Evolutionary conservation across 2,888 invertebrate genomes (phyloP).

Genomic region (Macrosiphum euphorbiae): DNA sequence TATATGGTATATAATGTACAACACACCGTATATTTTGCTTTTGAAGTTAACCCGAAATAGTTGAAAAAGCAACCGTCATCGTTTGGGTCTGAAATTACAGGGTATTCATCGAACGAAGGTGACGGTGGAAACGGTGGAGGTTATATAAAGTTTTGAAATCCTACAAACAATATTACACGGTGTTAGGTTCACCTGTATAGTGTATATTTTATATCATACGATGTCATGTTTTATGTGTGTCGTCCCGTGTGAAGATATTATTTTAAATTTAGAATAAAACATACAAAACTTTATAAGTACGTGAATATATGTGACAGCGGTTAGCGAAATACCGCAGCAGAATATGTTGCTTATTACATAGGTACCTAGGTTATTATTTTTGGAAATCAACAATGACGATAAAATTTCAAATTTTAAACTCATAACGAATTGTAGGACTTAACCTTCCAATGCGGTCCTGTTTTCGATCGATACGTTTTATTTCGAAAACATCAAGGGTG

Average conservation of each 20-base stretch:
- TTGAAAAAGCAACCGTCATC: conserved; percentile 6
- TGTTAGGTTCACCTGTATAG: not conserved
- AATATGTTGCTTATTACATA: no score
- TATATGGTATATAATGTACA: not conserved
- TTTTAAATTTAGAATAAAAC: not conserved
- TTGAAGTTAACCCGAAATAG: conserved; percentile 11
- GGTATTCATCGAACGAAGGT: not conserved
- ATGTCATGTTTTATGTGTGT: not conserved
- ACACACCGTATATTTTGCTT: not conserved
- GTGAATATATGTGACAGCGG: not conserved
- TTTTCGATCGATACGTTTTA: not conserved
- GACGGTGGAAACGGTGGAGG: no score
- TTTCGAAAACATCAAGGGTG: not conserved
- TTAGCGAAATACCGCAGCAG: not conserved
- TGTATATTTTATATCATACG: not conserved
- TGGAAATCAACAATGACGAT: not conserved
- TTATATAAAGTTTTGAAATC: not conserved
- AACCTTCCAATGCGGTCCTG: no score
- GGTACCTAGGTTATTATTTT: not conserved
- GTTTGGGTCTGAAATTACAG: conserved; percentile 8
- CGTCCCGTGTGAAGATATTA: not conserved
- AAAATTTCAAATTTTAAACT: not conserved
- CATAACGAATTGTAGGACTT: not conserved
- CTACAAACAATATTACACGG: not conserved
- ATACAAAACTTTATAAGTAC: not conserved